Base-by-base conservation (phyloP, 2,888 invertebrate genomes). In the Spodoptera picta region DNA sequence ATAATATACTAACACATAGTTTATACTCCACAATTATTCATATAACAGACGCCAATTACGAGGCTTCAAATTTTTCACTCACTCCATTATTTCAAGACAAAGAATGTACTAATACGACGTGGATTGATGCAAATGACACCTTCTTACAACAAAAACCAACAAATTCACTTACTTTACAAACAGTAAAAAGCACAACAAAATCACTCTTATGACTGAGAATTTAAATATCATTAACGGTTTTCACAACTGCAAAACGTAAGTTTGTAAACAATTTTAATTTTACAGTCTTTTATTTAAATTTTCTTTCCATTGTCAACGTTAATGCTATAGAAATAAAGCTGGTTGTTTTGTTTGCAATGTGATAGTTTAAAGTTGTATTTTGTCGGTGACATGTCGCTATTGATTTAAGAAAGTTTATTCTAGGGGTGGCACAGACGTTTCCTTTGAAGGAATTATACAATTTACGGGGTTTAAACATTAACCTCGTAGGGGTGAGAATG, bases 101-200 rank as follows among this genome's bases (percentile, higher is more conserved):
- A 86, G 88, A 89, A 92, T 91, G 86, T 87, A 83, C 86, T 90
- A 90, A 90, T 88, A 82, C 86, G 91, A 91, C 91, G 84, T 84
- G 85, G 90, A 92, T 90, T 89, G 87, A 92, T 93, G 93, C 90
- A 92, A 91, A 92, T 88, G 92, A 92, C 93, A 92, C 87, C 83
- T 86, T 80, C 88, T 85, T 85, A 83, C 80, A 83, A 77, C 73
- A 7, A 44, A 51, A 60, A 45, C 4, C 19, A n/a, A 12, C 10
- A 2, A n/a, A 4, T 31, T n/a, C 23, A 44, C 12, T 2, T 45
- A 4, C 11, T 0, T 3, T 11, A 46, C 10, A n/a, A 10, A 11
- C 47, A 43, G 46, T 7, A 6, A 42, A 12, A 12, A 4, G 7
- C 44, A 65, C 1, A 5, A 11, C 0, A 77, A 61, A 54, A 14